phyloP scores from a whole-genome alignment of 2,888 invertebrate genomes.

The Trimorus sp. region DNA sequence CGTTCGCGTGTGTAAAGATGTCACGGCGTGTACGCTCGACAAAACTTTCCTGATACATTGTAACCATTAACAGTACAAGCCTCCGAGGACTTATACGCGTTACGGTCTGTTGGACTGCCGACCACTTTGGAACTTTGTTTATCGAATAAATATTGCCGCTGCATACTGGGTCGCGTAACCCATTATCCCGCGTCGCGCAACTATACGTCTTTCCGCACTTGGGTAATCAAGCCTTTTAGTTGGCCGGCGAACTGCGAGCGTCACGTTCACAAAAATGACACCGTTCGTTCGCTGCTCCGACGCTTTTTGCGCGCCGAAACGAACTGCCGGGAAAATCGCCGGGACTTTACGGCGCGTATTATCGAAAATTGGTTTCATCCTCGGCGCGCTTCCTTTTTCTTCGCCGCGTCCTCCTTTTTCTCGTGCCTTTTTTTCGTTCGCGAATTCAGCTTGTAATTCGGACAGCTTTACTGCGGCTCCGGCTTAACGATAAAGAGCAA shows the following conservation, averaged over 20 bases:
- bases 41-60: slow-evolving; percentile 78
- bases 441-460: slow-evolving; percentile 68
- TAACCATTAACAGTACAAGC: slow-evolving; percentile 76
- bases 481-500: slow-evolving; percentile 59
- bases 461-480: slow-evolving; percentile 70
- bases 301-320: background rate
- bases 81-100: slow-evolving; percentile 74
- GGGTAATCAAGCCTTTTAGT: slow-evolving; percentile 66
- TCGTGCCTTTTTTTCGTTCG: background rate
- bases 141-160: slow-evolving; percentile 76
- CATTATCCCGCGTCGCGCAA: slow-evolving; percentile 67
- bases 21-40: slow-evolving; percentile 74
- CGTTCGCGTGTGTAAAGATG: slow-evolving; percentile 77
- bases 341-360: slow-evolving; percentile 12
- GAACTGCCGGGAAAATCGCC: too few relatives aligned
- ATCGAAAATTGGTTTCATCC: slow-evolving; percentile 40
- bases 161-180: slow-evolving; percentile 68
- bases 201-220: slow-evolving; percentile 68
- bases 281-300: too few relatives aligned
- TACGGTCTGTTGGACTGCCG: slow-evolving; percentile 68
- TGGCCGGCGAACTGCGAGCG: slow-evolving; percentile 35
- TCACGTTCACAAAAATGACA: slow-evolving; percentile 16
- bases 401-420: slow-evolving; percentile 47
- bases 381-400: slow-evolving; percentile 17
- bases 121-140: slow-evolving; percentile 75